phyloP scores from a whole-genome alignment of 2,113 vertebrate species.

The Macquaria australasica region DNA sequence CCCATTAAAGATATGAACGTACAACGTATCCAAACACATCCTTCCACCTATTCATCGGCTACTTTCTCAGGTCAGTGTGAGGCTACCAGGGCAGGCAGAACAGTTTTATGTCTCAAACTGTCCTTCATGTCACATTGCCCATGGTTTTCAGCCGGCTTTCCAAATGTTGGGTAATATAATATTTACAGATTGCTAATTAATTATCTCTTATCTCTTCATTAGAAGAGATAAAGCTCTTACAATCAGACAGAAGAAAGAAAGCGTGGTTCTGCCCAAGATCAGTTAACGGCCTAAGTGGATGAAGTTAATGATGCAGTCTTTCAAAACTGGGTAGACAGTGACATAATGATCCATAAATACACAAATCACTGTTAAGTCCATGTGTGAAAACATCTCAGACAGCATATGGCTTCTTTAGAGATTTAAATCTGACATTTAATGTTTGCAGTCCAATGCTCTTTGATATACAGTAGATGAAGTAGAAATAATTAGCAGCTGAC shows the following conservation, averaged over 20 bases:
- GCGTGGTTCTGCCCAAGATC: constrained; percentile 18
- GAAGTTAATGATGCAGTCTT: constrained; percentile 39
- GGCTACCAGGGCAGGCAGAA: background rate
- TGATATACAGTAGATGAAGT: background rate
- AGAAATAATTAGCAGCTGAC: background rate
- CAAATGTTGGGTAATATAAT: constrained; percentile 30
- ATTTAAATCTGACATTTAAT: background rate
- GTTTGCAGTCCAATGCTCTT: background rate
- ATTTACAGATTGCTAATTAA: constrained; percentile 51
- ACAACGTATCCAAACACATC: background rate
- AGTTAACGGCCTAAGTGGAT: constrained; percentile 25
- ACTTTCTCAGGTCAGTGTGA: background rate
- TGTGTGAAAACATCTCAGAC: background rate
- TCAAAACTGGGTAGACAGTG: background rate
- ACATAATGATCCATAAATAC: constrained; percentile 26
- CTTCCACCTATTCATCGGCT: constrained; percentile 1
- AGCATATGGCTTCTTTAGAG: background rate
- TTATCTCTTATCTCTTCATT: constrained; percentile 9
- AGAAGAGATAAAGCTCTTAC: constrained; percentile 13
- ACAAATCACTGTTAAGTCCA: background rate
- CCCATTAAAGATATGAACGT: background rate
- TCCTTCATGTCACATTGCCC: background rate
- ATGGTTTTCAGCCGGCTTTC: background rate
- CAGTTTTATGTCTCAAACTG: background rate
- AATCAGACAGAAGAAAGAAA: constrained; percentile 31